Conservation (phyloP, 2,888 invertebrate genomes). For the Xestia sexstrigata region DNA sequence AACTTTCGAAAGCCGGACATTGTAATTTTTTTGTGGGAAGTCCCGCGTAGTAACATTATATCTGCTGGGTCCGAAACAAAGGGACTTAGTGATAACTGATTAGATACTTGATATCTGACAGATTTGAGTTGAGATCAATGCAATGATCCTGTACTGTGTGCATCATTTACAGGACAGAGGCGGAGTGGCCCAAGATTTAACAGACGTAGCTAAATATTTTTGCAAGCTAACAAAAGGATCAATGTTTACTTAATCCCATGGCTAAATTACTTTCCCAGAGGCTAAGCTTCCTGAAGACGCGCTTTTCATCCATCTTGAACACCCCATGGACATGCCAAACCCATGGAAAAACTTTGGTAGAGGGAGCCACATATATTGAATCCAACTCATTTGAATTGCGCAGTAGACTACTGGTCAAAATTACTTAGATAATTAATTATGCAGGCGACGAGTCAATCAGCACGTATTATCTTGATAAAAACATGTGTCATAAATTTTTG, state of each 20-base stretch:
- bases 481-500: conserved; percentile 7
- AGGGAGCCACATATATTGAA: not conserved
- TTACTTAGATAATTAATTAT: conserved; percentile 16
- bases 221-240: not conserved
- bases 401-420: conserved; percentile 14
- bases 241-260: accelerated
- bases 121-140: not conserved
- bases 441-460: conserved; percentile 28
- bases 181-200: not conserved
- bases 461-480: conserved; percentile 24
- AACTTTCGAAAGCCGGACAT: not conserved
- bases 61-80: not conserved
- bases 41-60: not conserved
- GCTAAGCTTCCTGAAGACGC: not conserved
- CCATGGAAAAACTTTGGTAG: not conserved
- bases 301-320: not conserved
- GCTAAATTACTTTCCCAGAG: not conserved
- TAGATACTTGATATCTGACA: not conserved
- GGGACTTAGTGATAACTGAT: not conserved
- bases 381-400: not conserved
- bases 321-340: not conserved
- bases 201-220: not conserved
- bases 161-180: not conserved
- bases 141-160: not conserved
- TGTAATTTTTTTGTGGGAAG: not conserved